Percentiles rank a stretch among this genome's conserved stretches.
phyloP scores from a whole-genome alignment of 2,888 invertebrate species.

The Drosophila stalkeri region DNA sequence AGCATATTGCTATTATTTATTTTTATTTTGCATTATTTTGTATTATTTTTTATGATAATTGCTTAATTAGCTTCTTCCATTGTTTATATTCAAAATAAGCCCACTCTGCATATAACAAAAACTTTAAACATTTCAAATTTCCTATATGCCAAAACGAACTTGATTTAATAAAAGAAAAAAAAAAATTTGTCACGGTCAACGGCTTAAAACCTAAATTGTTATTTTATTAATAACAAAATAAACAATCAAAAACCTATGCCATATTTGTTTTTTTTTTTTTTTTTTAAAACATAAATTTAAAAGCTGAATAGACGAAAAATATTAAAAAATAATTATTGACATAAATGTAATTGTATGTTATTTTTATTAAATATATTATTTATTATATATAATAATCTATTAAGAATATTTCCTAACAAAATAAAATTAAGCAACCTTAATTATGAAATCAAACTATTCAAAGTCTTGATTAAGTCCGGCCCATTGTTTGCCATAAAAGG shows the following conservation, averaged over 20 bases:
- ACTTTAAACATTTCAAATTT: background rate
- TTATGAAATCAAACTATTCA: background rate
- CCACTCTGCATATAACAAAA: background rate
- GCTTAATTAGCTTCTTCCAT: background rate
- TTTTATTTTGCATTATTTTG: background rate
- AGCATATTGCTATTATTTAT: background rate
- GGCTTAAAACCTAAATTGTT: background rate
- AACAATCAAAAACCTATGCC: background rate
- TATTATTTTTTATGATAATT: background rate
- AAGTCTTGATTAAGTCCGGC: background rate
- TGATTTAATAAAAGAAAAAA: background rate
- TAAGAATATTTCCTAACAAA: too few relatives aligned
- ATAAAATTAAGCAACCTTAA: background rate
- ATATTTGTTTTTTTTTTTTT: background rate
- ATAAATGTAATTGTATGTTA: too few relatives aligned
- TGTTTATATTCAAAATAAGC: background rate
- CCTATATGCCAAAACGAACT: slow-evolving; percentile 1
- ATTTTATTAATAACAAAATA: background rate
- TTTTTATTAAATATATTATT: background rate
- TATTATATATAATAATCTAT: background rate
- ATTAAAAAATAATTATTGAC: background rate
- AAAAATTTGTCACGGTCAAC: slow-evolving; percentile 5
- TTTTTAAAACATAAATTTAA: background rate
- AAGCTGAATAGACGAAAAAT: background rate
- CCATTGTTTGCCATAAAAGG: slow-evolving; percentile 2